Evolutionary conservation across 2,797 vertebrate species (phyloP).

Genomic region (Phrynocephalus vlangalii): DNA sequence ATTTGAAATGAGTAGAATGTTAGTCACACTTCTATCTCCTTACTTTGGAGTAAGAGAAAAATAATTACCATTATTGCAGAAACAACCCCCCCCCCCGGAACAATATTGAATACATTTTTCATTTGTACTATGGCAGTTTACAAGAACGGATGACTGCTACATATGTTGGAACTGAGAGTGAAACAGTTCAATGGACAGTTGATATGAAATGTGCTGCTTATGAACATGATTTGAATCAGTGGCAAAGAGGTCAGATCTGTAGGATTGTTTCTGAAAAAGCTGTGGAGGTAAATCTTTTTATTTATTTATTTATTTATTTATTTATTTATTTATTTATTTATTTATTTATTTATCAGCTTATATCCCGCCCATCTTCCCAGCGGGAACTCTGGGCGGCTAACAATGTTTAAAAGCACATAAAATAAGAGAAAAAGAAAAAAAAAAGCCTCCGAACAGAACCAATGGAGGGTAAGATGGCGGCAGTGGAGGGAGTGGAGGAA

Average conservation of each 20-base stretch:
- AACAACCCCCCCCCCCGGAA: not conserved
- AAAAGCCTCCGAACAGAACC: no score
- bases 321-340: no score
- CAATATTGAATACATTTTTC: not conserved
- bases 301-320: no score
- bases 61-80: not conserved
- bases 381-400: no score
- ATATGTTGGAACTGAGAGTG: constrained; percentile 75
- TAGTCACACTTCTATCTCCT: not conserved
- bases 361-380: no score
- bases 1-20: not conserved
- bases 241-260: constrained; percentile 86
- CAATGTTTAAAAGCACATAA: no score
- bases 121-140: constrained; percentile 76
- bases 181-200: constrained; percentile 79
- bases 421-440: no score
- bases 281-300: constrained; percentile 83
- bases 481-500: no score
- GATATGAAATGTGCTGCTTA: constrained; percentile 86
- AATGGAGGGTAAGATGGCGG: no score
- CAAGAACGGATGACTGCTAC: constrained; percentile 80
- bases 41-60: not conserved
- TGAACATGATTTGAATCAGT: constrained; percentile 78
- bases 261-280: constrained; percentile 74
- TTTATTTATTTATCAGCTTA: no score